Percentiles rank a stretch among this genome's conserved stretches.
phyloP scores from a whole-genome alignment of 2,797 vertebrate species.

The Lepilemur septentrionalis region DNA sequence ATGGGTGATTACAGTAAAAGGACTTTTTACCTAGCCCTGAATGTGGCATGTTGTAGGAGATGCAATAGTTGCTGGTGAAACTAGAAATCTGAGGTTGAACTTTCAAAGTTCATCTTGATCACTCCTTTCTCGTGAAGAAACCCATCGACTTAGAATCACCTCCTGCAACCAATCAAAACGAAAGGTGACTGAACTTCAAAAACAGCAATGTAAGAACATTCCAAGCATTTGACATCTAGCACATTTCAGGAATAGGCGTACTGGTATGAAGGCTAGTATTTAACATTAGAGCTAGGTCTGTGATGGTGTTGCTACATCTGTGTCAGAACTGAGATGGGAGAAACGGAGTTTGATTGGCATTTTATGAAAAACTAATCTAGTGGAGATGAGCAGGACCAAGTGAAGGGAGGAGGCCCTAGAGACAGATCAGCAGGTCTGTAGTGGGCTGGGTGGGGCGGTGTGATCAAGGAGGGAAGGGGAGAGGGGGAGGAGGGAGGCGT shows the following conservation, averaged over 20 bases:
- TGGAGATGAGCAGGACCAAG: background rate
- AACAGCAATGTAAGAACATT: background rate
- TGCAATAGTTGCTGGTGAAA: background rate
- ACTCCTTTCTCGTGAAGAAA: conserved; percentile 91
- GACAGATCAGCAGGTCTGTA: accelerated
- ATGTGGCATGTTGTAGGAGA: background rate
- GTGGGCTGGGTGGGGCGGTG: accelerated
- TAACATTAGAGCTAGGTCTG: background rate
- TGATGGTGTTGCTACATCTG: accelerated
- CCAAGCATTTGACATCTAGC: background rate
- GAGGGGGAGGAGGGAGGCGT: background rate
- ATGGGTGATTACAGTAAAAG: background rate
- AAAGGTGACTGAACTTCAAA: background rate
- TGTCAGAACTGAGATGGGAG: background rate
- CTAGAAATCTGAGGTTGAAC: background rate
- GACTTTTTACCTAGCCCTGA: background rate
- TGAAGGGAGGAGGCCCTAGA: background rate
- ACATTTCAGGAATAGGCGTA: background rate
- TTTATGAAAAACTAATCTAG: background rate
- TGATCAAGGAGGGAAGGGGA: background rate
- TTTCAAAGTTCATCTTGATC: conserved; percentile 88
- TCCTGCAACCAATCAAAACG: conserved; percentile 84
- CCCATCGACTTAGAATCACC: conserved; percentile 91
- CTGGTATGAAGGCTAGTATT: background rate
- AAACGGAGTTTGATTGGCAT: background rate